Evolutionary conservation across 2,113 vertebrate genomes (phyloP).

Genomic region (Ameiurus melas): DNA sequence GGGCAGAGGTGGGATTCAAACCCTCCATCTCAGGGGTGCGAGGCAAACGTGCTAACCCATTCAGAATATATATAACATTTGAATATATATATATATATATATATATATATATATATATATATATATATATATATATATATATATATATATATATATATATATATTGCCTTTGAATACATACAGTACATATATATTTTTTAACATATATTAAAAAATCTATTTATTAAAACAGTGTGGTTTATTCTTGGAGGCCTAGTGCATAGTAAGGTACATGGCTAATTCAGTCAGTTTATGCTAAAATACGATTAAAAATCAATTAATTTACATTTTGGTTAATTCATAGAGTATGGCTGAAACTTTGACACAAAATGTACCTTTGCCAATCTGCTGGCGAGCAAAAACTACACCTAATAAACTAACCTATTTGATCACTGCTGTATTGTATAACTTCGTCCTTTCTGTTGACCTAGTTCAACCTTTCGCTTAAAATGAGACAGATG

Average conservation of each 20-base stretch:
- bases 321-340: neutral
- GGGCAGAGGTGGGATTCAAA: too few relatives aligned
- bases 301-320: neutral
- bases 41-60: too few relatives aligned
- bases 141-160: too few relatives aligned
- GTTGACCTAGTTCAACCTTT: constrained; percentile 65
- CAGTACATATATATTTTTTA: too few relatives aligned
- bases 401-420: neutral
- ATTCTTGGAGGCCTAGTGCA: neutral
- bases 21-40: too few relatives aligned
- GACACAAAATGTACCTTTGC: too few relatives aligned
- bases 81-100: too few relatives aligned
- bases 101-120: too few relatives aligned
- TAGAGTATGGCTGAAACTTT: neutral
- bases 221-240: neutral
- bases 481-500: constrained; percentile 66
- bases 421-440: neutral
- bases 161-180: too few relatives aligned
- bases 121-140: too few relatives aligned
- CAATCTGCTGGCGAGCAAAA: too few relatives aligned
- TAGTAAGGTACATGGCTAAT: neutral
- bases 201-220: neutral
- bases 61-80: too few relatives aligned
- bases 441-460: constrained; percentile 42
- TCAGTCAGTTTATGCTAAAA: neutral